A percentile compares a stretch with the other conserved stretches of the same genome.
phyloP scores from a whole-genome alignment of 2,797 vertebrate species.

The Hirundo rustica region DNA sequence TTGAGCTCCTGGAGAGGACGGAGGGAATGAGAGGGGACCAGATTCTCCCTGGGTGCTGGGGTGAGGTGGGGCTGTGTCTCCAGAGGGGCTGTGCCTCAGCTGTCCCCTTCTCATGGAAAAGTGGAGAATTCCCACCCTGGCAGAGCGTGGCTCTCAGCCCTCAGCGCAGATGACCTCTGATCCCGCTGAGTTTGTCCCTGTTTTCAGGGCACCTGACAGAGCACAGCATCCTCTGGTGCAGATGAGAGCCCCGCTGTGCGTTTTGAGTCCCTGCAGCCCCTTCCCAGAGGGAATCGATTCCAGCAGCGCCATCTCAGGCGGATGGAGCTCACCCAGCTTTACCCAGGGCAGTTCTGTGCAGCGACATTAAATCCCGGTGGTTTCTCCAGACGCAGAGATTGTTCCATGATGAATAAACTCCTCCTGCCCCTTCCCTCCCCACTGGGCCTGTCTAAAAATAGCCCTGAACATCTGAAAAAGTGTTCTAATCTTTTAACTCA shows the following conservation, averaged over 20 bases:
- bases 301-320: neutral
- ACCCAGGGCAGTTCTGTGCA: neutral
- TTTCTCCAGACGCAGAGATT: conserved; percentile 37
- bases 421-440: neutral
- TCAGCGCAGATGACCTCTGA: neutral
- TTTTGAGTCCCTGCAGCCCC: conserved; percentile 38
- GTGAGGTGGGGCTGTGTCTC: neutral
- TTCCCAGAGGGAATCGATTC: conserved; percentile 27
- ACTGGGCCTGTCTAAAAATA: neutral
- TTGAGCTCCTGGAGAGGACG: neutral
- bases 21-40: neutral
- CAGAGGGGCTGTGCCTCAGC: neutral
- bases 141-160: neutral
- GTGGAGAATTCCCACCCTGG: neutral
- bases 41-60: neutral
- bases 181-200: neutral
- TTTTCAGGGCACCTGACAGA: neutral
- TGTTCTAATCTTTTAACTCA: conserved; percentile 46
- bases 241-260: neutral
- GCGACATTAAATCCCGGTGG: neutral
- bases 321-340: neutral
- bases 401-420: neutral
- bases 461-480: conserved; percentile 1
- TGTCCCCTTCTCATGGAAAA: neutral
- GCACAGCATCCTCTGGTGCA: neutral